These are phyloP conservation scores for Salvator merianae DNA, from an alignment of 2,113 vertebrate species.

Conservation along the genomic window DNA sequence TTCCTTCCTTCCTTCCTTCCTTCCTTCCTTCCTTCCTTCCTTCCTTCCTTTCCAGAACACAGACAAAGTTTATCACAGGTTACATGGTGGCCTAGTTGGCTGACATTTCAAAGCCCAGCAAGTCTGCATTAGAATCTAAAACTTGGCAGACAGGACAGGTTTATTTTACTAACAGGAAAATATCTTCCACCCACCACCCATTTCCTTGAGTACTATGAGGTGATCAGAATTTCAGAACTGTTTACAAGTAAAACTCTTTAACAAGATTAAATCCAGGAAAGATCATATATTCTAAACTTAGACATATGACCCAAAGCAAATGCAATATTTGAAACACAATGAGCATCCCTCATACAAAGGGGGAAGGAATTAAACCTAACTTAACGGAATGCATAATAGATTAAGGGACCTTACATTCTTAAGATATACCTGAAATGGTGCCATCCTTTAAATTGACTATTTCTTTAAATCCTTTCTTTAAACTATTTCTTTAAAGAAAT, in stretches of 20 bases:
- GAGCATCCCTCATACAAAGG: accelerated
- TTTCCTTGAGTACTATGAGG: slow-evolving; percentile 13
- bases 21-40: too few species aligned
- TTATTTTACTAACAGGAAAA: slow-evolving; percentile 23
- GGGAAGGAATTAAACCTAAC: neutral
- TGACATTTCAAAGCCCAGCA: slow-evolving; percentile 35
- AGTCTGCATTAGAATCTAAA: slow-evolving; percentile 8
- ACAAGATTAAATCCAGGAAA: slow-evolving; percentile 29
- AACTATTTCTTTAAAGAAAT: neutral
- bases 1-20: too few species aligned
- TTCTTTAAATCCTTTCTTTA: neutral
- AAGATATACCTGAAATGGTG: neutral
- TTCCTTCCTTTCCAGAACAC: neutral
- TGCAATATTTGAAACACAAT: neutral
- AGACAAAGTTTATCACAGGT: slow-evolving; percentile 44
- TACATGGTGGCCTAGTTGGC: slow-evolving; percentile 40
- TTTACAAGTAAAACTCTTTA: neutral
- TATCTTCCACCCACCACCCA: neutral
- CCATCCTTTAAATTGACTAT: neutral
- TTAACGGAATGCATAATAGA: neutral
- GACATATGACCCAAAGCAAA: accelerated
- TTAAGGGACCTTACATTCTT: neutral
- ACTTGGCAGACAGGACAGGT: slow-evolving; percentile 29
- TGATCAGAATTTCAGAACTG: neutral
- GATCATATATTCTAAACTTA: neutral